These are phyloP conservation scores for Aphaenogaster ashmeadi DNA, from an alignment of 1,140 invertebrate species.

Conservation along the genomic window DNA sequence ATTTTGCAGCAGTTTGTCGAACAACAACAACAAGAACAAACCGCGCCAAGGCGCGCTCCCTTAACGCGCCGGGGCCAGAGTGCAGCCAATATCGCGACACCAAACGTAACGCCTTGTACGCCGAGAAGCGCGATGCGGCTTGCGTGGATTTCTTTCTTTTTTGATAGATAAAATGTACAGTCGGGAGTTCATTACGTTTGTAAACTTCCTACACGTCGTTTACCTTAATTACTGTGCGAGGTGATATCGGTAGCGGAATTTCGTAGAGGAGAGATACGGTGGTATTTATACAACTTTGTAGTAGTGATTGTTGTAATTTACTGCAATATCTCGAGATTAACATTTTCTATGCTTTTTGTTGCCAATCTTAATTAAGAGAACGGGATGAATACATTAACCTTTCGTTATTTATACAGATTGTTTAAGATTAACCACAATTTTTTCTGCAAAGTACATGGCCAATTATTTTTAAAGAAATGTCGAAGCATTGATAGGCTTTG, in stretches of 20 bases:
- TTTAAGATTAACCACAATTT: not conserved
- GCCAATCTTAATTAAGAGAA: not conserved
- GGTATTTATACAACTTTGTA: not conserved
- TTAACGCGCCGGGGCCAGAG: conserved; percentile 62
- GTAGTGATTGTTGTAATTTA: conserved; percentile 20
- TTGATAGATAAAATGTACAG: conserved; percentile 28
- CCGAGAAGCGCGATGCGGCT: not conserved
- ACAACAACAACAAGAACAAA: conserved; percentile 80
- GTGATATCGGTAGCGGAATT: conserved; percentile 32
- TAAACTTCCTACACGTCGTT: conserved; percentile 22
- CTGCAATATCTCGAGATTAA: not conserved
- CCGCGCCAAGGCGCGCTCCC: conserved; percentile 73
- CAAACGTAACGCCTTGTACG: conserved; percentile 31
- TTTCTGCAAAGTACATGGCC: not conserved
- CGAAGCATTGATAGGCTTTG: not conserved
- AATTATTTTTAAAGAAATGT: not conserved
- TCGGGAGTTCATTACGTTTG: not conserved
- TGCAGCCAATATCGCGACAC: conserved; percentile 74
- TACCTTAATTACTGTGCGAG: conserved; percentile 37
- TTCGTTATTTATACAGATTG: not conserved
- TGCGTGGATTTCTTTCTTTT: conserved; percentile 47
- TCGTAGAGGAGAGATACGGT: not conserved
- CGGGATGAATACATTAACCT: not conserved
- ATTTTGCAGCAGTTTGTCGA: conserved; percentile 83
- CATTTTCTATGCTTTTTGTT: not conserved